Evolutionary conservation across 1,140 invertebrate genomes (phyloP), one percentile per base, ranked within the genome.

Genomic region (Drosophila tani): DNA sequence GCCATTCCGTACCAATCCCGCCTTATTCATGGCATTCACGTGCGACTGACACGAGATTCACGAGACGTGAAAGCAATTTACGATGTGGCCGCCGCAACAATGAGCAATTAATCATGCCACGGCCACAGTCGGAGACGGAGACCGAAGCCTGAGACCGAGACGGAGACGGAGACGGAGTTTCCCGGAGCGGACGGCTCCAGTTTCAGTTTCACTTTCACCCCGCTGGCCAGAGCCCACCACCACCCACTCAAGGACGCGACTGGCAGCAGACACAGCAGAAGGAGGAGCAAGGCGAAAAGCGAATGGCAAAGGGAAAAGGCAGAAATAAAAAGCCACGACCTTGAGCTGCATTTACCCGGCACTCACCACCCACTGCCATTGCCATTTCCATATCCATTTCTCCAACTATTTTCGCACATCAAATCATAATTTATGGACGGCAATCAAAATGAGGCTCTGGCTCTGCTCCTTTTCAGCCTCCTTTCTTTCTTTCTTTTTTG

Each of bases 401-500:
- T 66, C 63, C 80, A 68, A 88, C 84, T 83, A 88, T 84, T 88
- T 88, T 81, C 77, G 62, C 74, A 75, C 74, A 88, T 87, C 85
- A 87, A 87, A 84, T 84, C 84, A 90, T 87, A 81, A 87, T 88
- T 87, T 87, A 90, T 87, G 81, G 74, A 69, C 46, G 79, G 75
- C 80, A 78, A 82, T 82, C 74, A 78, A 59, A 82, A 45, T 45
- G 41, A 57, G 73, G 49, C 73, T 29, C 35, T 40, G 73, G 49
- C 73, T 29, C 35, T 40, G 29, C 50, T 35, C 50, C 47, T 27
- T 27, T 27, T 27, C 24, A 1, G 5, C n/a, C 49, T n/a, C 1
- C 24, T 24, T 1, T 12, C 6, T 24, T 9, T 14, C 1, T 24
- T 15, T 6, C 32, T 41, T 53, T 38, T 67, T 17, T 65, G 27